Conservation (phyloP, 2,113 vertebrate species). For the Osmerus mordax region DNA sequence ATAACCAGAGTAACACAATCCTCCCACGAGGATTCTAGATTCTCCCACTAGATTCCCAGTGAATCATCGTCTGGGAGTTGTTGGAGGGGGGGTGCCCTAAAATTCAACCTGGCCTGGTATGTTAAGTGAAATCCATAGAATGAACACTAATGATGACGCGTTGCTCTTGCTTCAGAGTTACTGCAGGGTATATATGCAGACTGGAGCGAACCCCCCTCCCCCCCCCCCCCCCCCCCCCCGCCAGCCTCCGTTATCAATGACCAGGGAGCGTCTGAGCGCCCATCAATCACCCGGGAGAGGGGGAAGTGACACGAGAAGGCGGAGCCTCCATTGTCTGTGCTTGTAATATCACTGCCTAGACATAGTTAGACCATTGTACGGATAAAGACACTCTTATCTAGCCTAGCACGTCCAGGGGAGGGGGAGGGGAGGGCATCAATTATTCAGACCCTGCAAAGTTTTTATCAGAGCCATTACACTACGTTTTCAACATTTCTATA, state of each 20-base stretch:
- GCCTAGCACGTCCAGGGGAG: neutral
- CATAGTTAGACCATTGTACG: conserved; percentile 1
- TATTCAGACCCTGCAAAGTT: neutral
- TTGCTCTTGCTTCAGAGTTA: neutral
- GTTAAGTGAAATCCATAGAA: neutral
- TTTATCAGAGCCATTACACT: neutral
- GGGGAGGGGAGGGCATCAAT: neutral
- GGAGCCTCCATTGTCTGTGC: conserved; percentile 4
- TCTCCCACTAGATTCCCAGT: too few relatives aligned
- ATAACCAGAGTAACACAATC: too few relatives aligned
- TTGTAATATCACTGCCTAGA: neutral
- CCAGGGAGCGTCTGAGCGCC: neutral
- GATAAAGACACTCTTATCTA: conserved; percentile 1
- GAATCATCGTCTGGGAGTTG: too few relatives aligned
- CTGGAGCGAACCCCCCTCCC: neutral
- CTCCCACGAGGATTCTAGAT: too few relatives aligned
- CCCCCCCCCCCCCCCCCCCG: neutral
- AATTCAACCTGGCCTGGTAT: neutral
- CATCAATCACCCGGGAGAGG: neutral
- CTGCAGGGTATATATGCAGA: conserved; percentile 2
- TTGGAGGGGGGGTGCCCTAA: neutral
- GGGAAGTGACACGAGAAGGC: neutral
- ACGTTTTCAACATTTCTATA: neutral
- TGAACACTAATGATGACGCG: neutral
- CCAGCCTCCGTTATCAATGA: neutral